These are phyloP conservation scores for Cheilosia vulpina DNA, from an alignment of 2,888 invertebrate species.

Conservation along the genomic window DNA sequence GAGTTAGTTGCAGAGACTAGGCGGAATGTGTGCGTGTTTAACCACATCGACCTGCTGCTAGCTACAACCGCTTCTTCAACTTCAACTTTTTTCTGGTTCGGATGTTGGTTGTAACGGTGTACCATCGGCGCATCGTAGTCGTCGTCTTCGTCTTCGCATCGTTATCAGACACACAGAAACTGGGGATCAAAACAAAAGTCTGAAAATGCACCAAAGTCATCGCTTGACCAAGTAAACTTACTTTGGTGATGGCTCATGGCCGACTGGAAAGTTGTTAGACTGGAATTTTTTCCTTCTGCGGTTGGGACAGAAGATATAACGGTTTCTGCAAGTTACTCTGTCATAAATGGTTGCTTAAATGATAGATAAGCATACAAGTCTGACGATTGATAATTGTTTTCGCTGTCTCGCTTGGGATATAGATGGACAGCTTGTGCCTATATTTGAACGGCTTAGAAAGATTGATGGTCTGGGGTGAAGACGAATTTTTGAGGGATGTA, in stretches of 20 bases:
- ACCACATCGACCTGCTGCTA: slow-evolving; percentile 43
- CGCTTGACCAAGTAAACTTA: slow-evolving; percentile 66
- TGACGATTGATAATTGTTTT: neutral
- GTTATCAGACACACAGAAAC: slow-evolving; percentile 57
- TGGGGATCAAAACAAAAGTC: slow-evolving; percentile 66
- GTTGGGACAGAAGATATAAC: slow-evolving; percentile 43
- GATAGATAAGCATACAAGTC: slow-evolving; percentile 13
- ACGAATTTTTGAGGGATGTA: too few relatives aligned
- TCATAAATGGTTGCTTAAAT: slow-evolving; percentile 52
- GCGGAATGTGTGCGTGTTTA: slow-evolving; percentile 64
- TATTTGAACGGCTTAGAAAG: too few relatives aligned
- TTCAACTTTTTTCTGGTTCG: slow-evolving; percentile 18
- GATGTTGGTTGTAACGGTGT: slow-evolving; percentile 62
- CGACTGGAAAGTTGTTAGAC: slow-evolving; percentile 73
- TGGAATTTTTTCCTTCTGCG: slow-evolving; percentile 44
- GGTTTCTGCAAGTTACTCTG: slow-evolving; percentile 60
- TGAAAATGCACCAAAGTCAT: slow-evolving; percentile 58
- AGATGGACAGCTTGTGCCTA: too few relatives aligned
- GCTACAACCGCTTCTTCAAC: slow-evolving; percentile 50
- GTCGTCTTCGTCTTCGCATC: slow-evolving; percentile 6
- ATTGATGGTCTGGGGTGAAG: too few relatives aligned
- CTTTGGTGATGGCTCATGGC: slow-evolving; percentile 44
- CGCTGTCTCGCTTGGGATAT: neutral
- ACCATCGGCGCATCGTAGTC: slow-evolving; percentile 8
- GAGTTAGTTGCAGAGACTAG: slow-evolving; percentile 68